A percentile compares a stretch with the other conserved stretches of the same genome.
These are phyloP conservation scores for Drosophila subpulchrella DNA, from an alignment of 1,140 invertebrate species.

Conservation along the genomic window DNA sequence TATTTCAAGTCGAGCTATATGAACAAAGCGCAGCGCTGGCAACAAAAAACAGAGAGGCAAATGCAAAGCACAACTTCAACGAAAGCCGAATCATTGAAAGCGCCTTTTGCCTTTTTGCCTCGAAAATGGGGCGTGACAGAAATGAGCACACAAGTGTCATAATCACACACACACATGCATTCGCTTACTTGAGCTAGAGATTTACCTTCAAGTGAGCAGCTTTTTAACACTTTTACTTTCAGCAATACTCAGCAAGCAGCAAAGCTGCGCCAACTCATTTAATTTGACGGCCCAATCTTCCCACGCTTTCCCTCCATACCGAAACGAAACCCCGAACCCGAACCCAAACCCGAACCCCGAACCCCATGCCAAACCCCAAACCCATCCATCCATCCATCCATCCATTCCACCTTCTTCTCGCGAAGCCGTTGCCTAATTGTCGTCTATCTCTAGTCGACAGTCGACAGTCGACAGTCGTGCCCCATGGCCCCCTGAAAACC, in stretches of 20 bases:
- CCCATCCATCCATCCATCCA: slow-evolving; percentile 6
- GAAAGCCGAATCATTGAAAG: slow-evolving; percentile 36
- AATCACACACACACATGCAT: slow-evolving; percentile 38
- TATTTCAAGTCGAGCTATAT: slow-evolving; percentile 45
- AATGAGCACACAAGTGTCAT: slow-evolving; percentile 65
- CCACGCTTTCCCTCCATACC: not conserved
- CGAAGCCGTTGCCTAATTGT: slow-evolving; percentile 60
- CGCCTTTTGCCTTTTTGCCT: slow-evolving; percentile 27
- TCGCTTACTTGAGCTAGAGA: slow-evolving; percentile 46
- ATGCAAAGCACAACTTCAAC: slow-evolving; percentile 37
- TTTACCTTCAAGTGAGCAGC: slow-evolving; percentile 80
- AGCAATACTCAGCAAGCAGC: slow-evolving; percentile 15
- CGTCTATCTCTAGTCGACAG: slow-evolving; percentile 72
- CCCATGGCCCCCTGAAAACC: not conserved
- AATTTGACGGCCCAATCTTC: slow-evolving; percentile 60
- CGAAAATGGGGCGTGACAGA: slow-evolving; percentile 66
- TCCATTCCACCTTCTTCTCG: slow-evolving; percentile 6
- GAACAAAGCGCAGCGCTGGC: slow-evolving; percentile 59
- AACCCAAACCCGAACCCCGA: no score
- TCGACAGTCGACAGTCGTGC: slow-evolving; percentile 38
- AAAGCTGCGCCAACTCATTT: slow-evolving; percentile 62
- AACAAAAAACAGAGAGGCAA: slow-evolving; percentile 32
- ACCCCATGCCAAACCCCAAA: no score
- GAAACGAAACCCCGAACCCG: not conserved
- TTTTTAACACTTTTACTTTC: slow-evolving; percentile 78